Percentiles rank a stretch among this genome's conserved stretches.
These are phyloP conservation scores for Danio rerio DNA, from an alignment of 2,113 vertebrate genomes.

Conservation along the genomic window DNA sequence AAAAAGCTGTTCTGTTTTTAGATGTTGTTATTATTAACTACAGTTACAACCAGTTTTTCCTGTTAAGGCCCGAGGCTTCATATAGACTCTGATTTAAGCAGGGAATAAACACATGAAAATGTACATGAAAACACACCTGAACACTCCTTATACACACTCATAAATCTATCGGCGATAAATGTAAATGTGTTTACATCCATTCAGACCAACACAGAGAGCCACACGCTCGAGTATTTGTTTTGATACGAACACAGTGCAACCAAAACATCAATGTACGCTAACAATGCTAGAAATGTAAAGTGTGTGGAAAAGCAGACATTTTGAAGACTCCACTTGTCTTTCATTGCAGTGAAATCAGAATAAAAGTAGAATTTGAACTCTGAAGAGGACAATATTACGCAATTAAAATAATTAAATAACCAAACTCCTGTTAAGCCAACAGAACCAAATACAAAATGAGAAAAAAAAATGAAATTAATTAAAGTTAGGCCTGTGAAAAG, in stretches of 20 bases:
- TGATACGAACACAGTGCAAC: background rate
- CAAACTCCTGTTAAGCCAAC: too few relatives aligned
- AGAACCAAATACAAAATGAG: too few relatives aligned
- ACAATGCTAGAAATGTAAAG: too few relatives aligned
- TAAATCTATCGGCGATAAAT: background rate
- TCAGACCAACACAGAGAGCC: background rate
- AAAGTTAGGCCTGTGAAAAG: too few relatives aligned
- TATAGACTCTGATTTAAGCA: background rate
- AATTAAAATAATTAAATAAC: too few relatives aligned
- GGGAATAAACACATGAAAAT: background rate
- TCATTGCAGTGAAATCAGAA: too few relatives aligned
- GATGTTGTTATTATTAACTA: background rate
- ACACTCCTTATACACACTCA: background rate
- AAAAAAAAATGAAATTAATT: too few relatives aligned
- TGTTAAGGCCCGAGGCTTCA: constrained; percentile 50
- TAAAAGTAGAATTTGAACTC: too few relatives aligned
- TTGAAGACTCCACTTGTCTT: too few relatives aligned
- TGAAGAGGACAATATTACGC: too few relatives aligned
- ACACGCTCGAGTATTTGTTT: background rate
- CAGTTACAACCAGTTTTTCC: constrained; percentile 60
- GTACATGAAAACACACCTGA: background rate
- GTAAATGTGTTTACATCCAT: background rate
- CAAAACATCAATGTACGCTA: too few relatives aligned
- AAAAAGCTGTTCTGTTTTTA: constrained; percentile 9
- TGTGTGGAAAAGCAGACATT: too few relatives aligned